Conservation (phyloP, 2,888 invertebrate species). For the Hirtodrosophila confusa region DNA sequence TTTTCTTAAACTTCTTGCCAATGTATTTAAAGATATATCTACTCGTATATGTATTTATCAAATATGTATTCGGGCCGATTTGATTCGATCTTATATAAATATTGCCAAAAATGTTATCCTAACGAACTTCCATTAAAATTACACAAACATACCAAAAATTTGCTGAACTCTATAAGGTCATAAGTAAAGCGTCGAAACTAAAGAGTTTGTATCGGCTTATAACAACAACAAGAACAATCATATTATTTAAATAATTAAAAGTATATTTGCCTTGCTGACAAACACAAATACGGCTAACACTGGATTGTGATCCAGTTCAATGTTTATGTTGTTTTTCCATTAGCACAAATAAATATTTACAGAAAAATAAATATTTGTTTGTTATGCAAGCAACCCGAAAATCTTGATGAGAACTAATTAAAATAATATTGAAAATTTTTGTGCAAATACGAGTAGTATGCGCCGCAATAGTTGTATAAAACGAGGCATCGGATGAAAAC, state of each 20-base stretch:
- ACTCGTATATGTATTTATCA: background rate
- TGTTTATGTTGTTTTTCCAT: conserved; percentile 22
- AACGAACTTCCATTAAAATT: conserved; percentile 58
- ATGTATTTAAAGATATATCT: background rate
- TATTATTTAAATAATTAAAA: background rate
- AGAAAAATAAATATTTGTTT: conserved; percentile 22
- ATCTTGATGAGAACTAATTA: conserved; percentile 1
- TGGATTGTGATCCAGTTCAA: conserved; percentile 6
- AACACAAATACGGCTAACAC: background rate
- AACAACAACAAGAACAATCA: conserved; percentile 7
- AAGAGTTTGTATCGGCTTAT: conserved; percentile 10
- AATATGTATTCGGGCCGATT: conserved; percentile 5
- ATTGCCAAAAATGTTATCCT: conserved; percentile 24
- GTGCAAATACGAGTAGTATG: background rate
- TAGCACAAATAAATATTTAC: conserved; percentile 37
- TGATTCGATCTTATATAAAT: conserved; percentile 5
- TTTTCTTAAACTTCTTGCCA: background rate
- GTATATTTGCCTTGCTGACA: conserved; percentile 1
- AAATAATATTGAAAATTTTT: conserved; percentile 3
- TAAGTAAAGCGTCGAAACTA: conserved; percentile 5
- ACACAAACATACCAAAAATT: conserved; percentile 52
- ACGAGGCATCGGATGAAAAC: conserved; percentile 15
- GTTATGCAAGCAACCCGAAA: conserved; percentile 16
- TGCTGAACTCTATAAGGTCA: conserved; percentile 56
- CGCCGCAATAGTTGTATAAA: conserved; percentile 39